These are phyloP conservation scores for Amblyteles armatorius DNA, from an alignment of 2,888 invertebrate genomes.

Conservation along the genomic window DNA sequence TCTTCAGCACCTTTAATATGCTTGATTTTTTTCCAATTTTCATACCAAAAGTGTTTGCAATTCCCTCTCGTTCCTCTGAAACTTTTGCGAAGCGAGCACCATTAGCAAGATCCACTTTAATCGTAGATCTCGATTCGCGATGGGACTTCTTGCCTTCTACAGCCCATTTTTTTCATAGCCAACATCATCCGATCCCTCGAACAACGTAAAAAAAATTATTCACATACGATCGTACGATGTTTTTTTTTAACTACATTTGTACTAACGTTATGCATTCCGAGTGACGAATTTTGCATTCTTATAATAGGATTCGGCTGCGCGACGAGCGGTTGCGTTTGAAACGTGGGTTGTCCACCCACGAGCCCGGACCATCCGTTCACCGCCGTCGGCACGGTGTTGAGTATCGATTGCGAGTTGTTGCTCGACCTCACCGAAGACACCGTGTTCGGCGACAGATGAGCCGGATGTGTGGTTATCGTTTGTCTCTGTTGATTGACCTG, in stretches of 20 bases:
- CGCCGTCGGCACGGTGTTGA: conserved; percentile 82
- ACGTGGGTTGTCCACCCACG: conserved; percentile 84
- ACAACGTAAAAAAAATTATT: background rate
- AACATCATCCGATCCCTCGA: no score
- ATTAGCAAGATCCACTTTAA: no score
- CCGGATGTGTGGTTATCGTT: conserved; percentile 77
- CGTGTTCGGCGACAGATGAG: conserved; percentile 81
- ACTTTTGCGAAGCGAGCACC: no score
- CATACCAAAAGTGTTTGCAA: no score
- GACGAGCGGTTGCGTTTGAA: conserved; percentile 81
- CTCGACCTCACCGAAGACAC: conserved; percentile 68
- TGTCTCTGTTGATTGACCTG: conserved; percentile 82
- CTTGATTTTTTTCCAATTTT: no score
- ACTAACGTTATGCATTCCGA: conserved; percentile 83
- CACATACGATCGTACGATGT: background rate
- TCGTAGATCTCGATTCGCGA: no score
- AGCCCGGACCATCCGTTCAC: conserved; percentile 85
- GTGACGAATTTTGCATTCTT: conserved; percentile 79
- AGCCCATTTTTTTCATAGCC: no score
- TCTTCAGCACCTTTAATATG: no score
- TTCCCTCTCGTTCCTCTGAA: no score
- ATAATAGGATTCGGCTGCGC: conserved; percentile 81
- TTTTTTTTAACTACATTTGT: background rate
- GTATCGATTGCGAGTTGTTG: conserved; percentile 81
- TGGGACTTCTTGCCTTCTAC: no score